Evolutionary conservation across 2,113 vertebrate genomes (phyloP), one percentile per base, ranked within the genome.

Genomic region (Mystacornis crossleyi): DNA sequence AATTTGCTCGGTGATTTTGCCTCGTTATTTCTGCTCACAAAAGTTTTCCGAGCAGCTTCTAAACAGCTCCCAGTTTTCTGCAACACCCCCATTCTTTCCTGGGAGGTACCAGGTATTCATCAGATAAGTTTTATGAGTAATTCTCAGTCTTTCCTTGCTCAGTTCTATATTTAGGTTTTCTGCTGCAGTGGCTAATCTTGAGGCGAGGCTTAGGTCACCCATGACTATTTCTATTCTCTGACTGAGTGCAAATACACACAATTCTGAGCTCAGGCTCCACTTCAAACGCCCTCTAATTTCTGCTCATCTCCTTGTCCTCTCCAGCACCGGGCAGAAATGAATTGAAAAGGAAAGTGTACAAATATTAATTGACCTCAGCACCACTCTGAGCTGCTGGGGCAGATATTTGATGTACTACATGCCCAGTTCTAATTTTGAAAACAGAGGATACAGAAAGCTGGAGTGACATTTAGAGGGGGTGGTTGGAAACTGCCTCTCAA

Each of bases 101-200:
- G 82, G 69, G 94, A 95, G 85, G 66, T 29, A 9, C 48, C 12
- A 67, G 84, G 77, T 81, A 64, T 69, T 74, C 45, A 81, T 91
- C 91, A 90, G 84, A 90, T 74, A 89, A 89, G 58, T 81, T 93
- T 95, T 55, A 71, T 92, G 93, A 94, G 88, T 81, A 94, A 88
- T 93, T 83, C 58, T 94, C 64, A 54, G 40, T 28, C 47, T 67
- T 90, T 28, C 55, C 51, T 81, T 40, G n/a, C 82, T 71, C 8
- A 0, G 21, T 25, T 90, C 82, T 92, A 90, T 96, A 86, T 96
- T 96, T 85, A 87, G 87, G 36, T 45, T 92, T 93, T 93, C 66
- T 96, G 90, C 93, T 94, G 78, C 2, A 54, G 53, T 91, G 85
- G 91, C 60, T 86, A 83, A 92, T 94, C 58, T 4, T 38, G 93